Conservation (phyloP, 2,888 invertebrate species). For the Macrosoma leucophasiata region DNA sequence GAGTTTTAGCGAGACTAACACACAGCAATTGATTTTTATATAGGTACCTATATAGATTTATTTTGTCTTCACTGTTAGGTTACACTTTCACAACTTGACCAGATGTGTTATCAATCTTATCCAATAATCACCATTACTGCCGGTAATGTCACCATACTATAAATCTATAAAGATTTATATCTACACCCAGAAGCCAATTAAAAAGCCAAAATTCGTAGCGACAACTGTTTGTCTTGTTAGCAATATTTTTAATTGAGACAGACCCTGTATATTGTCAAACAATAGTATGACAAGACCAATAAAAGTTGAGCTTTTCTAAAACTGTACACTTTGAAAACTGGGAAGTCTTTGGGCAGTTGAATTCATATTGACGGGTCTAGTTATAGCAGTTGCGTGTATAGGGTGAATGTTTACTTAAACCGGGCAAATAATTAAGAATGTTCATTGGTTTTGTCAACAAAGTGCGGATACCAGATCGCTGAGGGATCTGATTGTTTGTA, state of each 20-base stretch:
- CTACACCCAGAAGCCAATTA: slow-evolving; percentile 60
- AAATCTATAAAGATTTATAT: slow-evolving; percentile 51
- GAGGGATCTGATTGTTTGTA: slow-evolving; percentile 56
- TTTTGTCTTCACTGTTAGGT: too few relatives aligned
- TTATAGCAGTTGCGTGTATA: slow-evolving; percentile 35
- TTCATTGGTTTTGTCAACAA: slow-evolving; percentile 72
- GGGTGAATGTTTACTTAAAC: slow-evolving; percentile 67
- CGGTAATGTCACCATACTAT: slow-evolving; percentile 37
- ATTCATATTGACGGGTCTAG: slow-evolving; percentile 31
- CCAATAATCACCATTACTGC: too few relatives aligned
- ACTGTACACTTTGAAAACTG: slow-evolving; percentile 10
- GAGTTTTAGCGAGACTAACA: too few relatives aligned
- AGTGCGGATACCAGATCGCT: slow-evolving; percentile 43
- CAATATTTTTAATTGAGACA: slow-evolving; percentile 72
- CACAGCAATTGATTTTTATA: too few relatives aligned
- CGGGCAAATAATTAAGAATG: slow-evolving; percentile 72
- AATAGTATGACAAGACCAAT: slow-evolving; percentile 49
- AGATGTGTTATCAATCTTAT: slow-evolving; percentile 55
- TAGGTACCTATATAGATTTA: too few relatives aligned
- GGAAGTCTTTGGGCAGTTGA: slow-evolving; percentile 13
- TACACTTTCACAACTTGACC: too few relatives aligned
- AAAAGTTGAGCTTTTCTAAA: slow-evolving; percentile 31
- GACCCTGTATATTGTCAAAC: slow-evolving; percentile 56
- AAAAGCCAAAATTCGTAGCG: slow-evolving; percentile 51
- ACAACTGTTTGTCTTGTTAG: slow-evolving; percentile 71